Evolutionary conservation across 23 tunicate species (phyloP), one percentile per base, ranked within the genome.

Genomic region (Trididemnum miniatum): DNA sequence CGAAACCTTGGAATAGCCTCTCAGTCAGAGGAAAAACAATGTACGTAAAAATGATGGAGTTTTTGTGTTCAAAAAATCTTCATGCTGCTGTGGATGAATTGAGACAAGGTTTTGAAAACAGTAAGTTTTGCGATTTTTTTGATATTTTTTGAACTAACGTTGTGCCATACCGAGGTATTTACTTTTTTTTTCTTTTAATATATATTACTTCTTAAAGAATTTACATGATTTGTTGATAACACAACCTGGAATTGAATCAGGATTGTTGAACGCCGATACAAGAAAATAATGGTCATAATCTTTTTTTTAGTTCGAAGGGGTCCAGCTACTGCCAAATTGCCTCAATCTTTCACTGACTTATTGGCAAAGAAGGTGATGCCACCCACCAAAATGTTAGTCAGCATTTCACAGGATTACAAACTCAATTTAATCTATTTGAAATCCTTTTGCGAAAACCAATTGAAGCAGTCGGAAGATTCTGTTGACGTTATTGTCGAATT

Each of bases 1-100:
- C 95, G 0, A 89, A 89, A 57, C 84, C 87, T 33, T 89, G 95
- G 95, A 69, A 62, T 20, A 78, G 63, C n/a, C 59, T 89, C 2
- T 89, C 95, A 71, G 26, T 65, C 23, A 77, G 84, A 59, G 95
- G 95, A 20, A 78, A 59, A 79, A 40, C 77, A 1, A 84, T 83
- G 33, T 89, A 89, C 57, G 60, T 71, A 4, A 89, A 84, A 39
- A 65, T 89, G 80, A 78, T 89, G 75, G 60, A 89, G 67, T 89
- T 89, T 78, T 77, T 89, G 20, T 77, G 73, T 25, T 60, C 79
- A n/a, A 66, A 71, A 44, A 84, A 89, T 27, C 71, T 87, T 1
- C 20, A 35, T 0, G 20, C 33, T 31, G 12, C 65, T 12, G 80
- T 81, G 50, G 69, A 36, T 4, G 65, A 71, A 29, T 24, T 86